phyloP scores from a whole-genome alignment of 1,140 invertebrate species.

The Drosophila arizonae region DNA sequence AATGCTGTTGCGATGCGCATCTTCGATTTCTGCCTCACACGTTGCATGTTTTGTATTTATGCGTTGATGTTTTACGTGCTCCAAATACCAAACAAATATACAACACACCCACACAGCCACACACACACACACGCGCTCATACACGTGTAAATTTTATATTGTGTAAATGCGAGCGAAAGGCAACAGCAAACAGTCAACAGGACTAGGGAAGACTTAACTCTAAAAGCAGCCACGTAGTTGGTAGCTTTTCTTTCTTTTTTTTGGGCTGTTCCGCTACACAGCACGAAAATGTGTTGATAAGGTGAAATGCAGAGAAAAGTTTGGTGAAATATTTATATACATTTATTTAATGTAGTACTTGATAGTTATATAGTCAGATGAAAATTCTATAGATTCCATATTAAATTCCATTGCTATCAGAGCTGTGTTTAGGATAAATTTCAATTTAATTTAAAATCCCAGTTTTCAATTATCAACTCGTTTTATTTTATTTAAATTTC shows the following conservation, averaged over 20 bases:
- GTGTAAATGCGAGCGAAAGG: conserved; percentile 58
- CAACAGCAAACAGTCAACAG: conserved; percentile 25
- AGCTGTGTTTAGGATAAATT: too few species aligned
- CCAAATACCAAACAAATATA: conserved; percentile 60
- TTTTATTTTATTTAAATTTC: too few species aligned
- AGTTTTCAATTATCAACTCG: too few species aligned
- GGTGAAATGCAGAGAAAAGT: too few species aligned
- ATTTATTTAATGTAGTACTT: too few species aligned
- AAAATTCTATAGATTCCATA: background rate
- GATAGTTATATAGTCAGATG: background rate
- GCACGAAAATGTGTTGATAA: background rate
- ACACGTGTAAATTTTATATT: conserved; percentile 67
- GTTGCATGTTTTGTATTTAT: conserved; percentile 67
- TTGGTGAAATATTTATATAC: background rate
- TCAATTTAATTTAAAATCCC: too few species aligned
- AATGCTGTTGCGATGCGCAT: conserved; percentile 25
- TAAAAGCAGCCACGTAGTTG: conserved; percentile 20
- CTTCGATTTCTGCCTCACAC: conserved; percentile 30
- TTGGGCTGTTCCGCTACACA: background rate
- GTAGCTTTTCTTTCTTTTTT: background rate
- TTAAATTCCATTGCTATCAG: too few species aligned
- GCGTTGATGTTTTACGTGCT: conserved; percentile 79
- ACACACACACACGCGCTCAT: conserved; percentile 2
- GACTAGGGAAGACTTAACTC: conserved; percentile 9
- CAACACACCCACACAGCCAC: background rate